Evolutionary conservation across 2,888 invertebrate genomes (phyloP), one percentile per base, ranked within the genome.

Genomic region (Pseudanteris insignis): DNA sequence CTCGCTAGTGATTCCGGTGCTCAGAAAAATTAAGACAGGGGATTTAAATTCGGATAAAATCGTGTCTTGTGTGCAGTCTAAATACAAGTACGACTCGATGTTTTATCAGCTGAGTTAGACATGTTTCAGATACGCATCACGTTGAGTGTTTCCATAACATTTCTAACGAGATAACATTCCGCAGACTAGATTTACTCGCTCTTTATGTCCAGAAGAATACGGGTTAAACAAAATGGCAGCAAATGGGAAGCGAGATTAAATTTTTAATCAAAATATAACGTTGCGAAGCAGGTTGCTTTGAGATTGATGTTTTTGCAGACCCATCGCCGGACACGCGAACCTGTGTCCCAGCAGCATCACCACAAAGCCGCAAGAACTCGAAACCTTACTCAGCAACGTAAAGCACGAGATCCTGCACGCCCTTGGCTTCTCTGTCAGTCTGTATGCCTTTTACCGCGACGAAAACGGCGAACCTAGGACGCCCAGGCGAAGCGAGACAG

Each of bases 361-460:
- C 59, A 94, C 93, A 10, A 92, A 92, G 72, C 88, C 89, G 34
- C 90, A 96, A 69, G 96, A 98, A 76, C 83, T 96, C 67, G 94
- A 92, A 67, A 94, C 92, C 0, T 84, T 96, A 1, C 83, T 96
- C 68, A 96, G 97, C 1, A 98, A 97, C 0, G 96, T 99, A 8
- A 98, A 98, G 76, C 99, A 99, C 79, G 99, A 99, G 81, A 97
- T 99, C 78, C 83, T 98, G 0, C 99, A 99, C 81, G 98, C 99
- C 0, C 82, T 99, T 37, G 98, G 97, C 0, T 98, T 99, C 82
- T 97, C 97, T 8, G 92, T 96, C 1, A 96, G 96, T 28, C 83
- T 99, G 21, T 99, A 93, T 81, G 98, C 97, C 0, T 99, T 98
- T 81, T 96, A 91, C 80, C 87, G 98, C 38, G 96, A 98, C 75